Percentiles rank a stretch among this genome's conserved stretches.
Conservation (phyloP, 1,140 invertebrate species). For the Apocrypta bakeri region DNA sequence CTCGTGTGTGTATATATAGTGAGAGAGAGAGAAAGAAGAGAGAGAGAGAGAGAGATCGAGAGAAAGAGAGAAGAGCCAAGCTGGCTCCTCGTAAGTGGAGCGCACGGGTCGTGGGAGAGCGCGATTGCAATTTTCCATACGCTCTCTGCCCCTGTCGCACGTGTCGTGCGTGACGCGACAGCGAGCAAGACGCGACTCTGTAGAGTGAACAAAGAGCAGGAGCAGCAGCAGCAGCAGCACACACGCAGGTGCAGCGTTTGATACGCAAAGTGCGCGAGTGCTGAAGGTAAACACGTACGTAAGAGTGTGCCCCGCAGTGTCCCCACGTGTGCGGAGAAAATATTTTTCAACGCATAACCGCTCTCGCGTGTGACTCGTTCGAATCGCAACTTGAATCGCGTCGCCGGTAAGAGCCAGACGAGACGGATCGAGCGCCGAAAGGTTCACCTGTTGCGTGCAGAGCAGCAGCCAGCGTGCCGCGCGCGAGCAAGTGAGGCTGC, state of each 20-base stretch:
- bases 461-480: not conserved
- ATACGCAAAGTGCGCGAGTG: conserved; percentile 48
- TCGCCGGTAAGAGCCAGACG: conserved; percentile 9
- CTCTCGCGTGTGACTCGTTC: not conserved
- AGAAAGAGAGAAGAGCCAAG: conserved; percentile 10
- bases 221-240: conserved; percentile 49
- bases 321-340: not conserved
- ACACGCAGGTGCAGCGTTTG: too few species aligned
- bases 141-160: conserved; percentile 48
- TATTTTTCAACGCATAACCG: not conserved
- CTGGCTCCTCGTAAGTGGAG: conserved; percentile 38
- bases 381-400: too few species aligned
- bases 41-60: not conserved
- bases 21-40: not conserved
- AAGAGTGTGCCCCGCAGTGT: not conserved
- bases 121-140: conserved; percentile 54
- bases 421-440: conserved; percentile 31
- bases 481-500: not conserved
- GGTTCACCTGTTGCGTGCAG: conserved; percentile 45
- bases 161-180: conserved; percentile 27
- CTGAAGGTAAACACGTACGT: not conserved
- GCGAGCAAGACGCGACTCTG: not conserved
- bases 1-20: not conserved
- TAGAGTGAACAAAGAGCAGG: conserved; percentile 43
- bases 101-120: conserved; percentile 53